Evolutionary conservation across 2,113 vertebrate species (phyloP).

Genomic region (Etia nguti): DNA sequence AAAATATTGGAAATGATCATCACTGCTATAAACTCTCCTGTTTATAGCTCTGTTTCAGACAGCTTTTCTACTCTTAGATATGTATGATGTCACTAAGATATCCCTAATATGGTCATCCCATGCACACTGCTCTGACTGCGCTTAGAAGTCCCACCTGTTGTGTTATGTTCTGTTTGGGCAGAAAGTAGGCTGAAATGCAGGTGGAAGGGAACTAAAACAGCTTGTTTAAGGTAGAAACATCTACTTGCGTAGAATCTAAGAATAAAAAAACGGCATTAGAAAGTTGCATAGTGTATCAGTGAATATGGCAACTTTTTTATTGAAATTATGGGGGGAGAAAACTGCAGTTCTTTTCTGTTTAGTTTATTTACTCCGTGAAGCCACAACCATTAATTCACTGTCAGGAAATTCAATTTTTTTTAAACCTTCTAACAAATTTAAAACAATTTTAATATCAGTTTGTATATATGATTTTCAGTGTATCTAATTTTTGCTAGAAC

Average conservation of each 20-base stretch:
- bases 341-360: background rate
- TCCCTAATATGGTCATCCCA: background rate
- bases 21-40: background rate
- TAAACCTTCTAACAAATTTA: background rate
- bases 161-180: background rate
- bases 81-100: background rate
- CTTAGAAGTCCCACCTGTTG: background rate
- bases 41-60: background rate
- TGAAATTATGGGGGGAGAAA: background rate
- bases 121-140: background rate
- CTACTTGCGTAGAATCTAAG: background rate
- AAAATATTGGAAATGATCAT: background rate
- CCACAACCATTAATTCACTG: background rate
- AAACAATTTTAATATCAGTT: background rate
- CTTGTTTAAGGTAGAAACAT: background rate
- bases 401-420: background rate
- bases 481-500: background rate
- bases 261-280: background rate
- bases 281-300: background rate
- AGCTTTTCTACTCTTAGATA: too few species aligned
- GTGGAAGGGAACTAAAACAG: background rate
- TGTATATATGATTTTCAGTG: rapidly evolving
- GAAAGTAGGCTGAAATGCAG: background rate
- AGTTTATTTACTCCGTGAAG: background rate
- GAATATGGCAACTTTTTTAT: background rate